Conservation (phyloP, 2,888 invertebrate species). For the Fabriciana adippe region DNA sequence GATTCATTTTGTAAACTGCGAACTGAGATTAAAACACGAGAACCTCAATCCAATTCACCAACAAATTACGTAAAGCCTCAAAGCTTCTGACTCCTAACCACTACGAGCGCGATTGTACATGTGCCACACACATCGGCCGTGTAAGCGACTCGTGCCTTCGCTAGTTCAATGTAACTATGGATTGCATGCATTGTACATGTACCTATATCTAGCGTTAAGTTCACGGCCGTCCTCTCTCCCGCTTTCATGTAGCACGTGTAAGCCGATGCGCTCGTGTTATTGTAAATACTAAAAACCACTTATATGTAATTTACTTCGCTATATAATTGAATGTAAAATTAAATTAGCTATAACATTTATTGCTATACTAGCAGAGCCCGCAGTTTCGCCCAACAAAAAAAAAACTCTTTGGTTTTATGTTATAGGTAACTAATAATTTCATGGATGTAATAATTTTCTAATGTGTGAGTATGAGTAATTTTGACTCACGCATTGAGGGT, state of each 20-base stretch:
- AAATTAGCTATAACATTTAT: too few relatives aligned
- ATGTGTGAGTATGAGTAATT: too few relatives aligned
- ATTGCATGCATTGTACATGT: slow-evolving; percentile 50
- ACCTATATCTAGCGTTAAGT: slow-evolving; percentile 61
- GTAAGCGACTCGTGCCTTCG: slow-evolving; percentile 72
- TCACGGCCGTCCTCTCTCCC: slow-evolving; percentile 54
- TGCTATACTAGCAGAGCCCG: too few relatives aligned
- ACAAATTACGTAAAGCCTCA: slow-evolving; percentile 75
- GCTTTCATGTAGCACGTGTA: slow-evolving; percentile 64
- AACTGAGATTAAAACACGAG: slow-evolving; percentile 54
- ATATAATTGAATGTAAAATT: not conserved
- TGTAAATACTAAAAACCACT: slow-evolving; percentile 10
- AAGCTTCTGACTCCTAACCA: slow-evolving; percentile 63
- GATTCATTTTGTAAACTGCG: slow-evolving; percentile 54
- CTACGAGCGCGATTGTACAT: slow-evolving; percentile 47
- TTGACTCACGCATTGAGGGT: too few relatives aligned
- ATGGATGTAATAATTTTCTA: too few relatives aligned
- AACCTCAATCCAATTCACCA: slow-evolving; percentile 67
- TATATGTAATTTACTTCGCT: slow-evolving; percentile 13
- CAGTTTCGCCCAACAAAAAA: too few relatives aligned
- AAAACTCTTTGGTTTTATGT: too few relatives aligned
- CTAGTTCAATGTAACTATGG: slow-evolving; percentile 65
- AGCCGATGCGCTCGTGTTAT: slow-evolving; percentile 37
- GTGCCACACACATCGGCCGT: slow-evolving; percentile 51
- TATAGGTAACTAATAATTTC: too few relatives aligned